Evolutionary conservation across 2,113 vertebrate genomes (phyloP).

Genomic region (Tachycineta bicolor): DNA sequence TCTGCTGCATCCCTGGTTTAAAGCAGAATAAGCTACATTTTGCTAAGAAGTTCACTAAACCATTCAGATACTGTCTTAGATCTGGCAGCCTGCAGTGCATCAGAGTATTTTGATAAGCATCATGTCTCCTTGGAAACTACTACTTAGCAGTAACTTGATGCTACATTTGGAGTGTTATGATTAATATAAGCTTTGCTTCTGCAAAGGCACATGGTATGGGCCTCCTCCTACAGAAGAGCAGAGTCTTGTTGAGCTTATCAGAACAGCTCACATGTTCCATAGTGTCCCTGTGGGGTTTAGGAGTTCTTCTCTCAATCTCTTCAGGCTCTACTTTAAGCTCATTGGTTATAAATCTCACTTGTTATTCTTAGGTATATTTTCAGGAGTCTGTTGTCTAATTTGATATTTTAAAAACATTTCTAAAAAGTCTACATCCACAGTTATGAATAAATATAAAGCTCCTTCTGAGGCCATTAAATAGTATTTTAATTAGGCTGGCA

Average conservation of each 20-base stretch:
- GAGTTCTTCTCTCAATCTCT: neutral
- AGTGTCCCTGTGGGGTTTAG: slow-evolving; percentile 18
- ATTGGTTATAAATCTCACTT: slow-evolving; percentile 21
- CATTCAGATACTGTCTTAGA: slow-evolving; percentile 32
- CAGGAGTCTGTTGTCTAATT: slow-evolving; percentile 39
- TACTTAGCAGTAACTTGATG: slow-evolving; percentile 50
- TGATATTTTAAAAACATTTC: slow-evolving; percentile 38
- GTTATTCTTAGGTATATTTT: slow-evolving; percentile 15
- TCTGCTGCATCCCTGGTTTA: neutral
- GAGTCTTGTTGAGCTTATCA: slow-evolving; percentile 49
- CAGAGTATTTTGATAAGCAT: slow-evolving; percentile 58
- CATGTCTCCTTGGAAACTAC: slow-evolving; percentile 65
- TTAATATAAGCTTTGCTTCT: slow-evolving; percentile 62
- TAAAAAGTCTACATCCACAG: slow-evolving; percentile 46
- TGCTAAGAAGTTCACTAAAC: slow-evolving; percentile 15
- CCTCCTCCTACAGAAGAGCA: slow-evolving; percentile 34
- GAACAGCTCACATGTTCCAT: neutral
- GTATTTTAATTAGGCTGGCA: slow-evolving; percentile 77
- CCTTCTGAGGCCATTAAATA: slow-evolving; percentile 72
- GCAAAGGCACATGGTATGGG: slow-evolving; percentile 42
- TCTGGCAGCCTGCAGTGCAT: slow-evolving; percentile 15
- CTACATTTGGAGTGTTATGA: slow-evolving; percentile 55
- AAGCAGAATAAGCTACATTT: neutral
- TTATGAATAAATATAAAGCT: slow-evolving; percentile 67
- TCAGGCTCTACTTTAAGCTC: slow-evolving; percentile 14